Percentiles rank a stretch among this genome's conserved stretches.
phyloP scores from a whole-genome alignment of 2,797 vertebrate species.

The Sebastes baramenuke region DNA sequence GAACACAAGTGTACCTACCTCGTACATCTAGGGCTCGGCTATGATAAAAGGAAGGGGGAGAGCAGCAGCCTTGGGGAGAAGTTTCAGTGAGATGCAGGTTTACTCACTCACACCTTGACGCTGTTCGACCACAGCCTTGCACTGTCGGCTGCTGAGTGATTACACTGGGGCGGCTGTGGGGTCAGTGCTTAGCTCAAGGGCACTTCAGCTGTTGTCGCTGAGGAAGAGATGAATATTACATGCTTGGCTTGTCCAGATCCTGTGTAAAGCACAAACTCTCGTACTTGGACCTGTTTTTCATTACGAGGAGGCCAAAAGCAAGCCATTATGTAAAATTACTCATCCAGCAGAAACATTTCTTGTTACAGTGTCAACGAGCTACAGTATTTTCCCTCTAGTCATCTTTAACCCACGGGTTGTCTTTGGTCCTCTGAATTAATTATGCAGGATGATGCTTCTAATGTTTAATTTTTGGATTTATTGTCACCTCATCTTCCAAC shows the following conservation, averaged over 20 bases:
- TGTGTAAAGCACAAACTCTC: slow-evolving; percentile 19
- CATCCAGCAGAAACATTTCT: slow-evolving; percentile 4
- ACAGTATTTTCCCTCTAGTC: slow-evolving; percentile 6
- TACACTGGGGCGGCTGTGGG: slow-evolving; percentile 52
- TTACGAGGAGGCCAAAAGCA: slow-evolving; percentile 16
- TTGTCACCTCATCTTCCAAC: not conserved
- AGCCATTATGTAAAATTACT: slow-evolving; percentile 16
- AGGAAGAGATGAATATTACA: slow-evolving; percentile 51
- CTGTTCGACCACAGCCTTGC: slow-evolving; percentile 35
- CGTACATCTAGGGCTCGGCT: slow-evolving; percentile 7
- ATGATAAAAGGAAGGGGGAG: not conserved
- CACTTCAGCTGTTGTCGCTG: slow-evolving; percentile 52
- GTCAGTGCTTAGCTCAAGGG: slow-evolving; percentile 72
- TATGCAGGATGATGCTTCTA: not conserved
- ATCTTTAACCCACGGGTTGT: not conserved
- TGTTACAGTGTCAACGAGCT: slow-evolving; percentile 8
- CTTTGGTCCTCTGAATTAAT: not conserved
- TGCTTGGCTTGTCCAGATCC: slow-evolving; percentile 38
- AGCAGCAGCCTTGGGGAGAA: slow-evolving; percentile 25
- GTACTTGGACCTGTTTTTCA: slow-evolving; percentile 5
- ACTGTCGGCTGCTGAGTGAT: slow-evolving; percentile 52
- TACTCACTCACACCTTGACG: slow-evolving; percentile 46
- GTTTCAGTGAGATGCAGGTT: slow-evolving; percentile 24
- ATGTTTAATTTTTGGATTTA: not conserved
- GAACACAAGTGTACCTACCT: not conserved